These are phyloP conservation scores for Drosophila neotestacea DNA, from an alignment of 2,888 invertebrate genomes.

Conservation along the genomic window DNA sequence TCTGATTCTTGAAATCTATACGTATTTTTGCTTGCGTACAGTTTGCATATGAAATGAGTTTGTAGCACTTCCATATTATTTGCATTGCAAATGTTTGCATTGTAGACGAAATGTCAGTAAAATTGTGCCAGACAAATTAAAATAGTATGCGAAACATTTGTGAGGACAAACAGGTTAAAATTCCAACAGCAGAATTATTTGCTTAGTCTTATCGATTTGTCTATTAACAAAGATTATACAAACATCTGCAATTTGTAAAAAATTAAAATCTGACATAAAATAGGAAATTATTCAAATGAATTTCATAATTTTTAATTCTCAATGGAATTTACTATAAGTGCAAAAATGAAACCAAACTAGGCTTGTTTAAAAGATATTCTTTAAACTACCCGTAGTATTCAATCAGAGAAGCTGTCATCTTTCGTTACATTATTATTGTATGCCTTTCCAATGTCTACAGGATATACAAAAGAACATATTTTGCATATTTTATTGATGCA, in stretches of 20 bases:
- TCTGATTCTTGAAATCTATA: too few relatives aligned
- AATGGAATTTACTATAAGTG: not conserved
- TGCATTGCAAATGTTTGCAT: not conserved
- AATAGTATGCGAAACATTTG: not conserved
- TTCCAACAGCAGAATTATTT: not conserved
- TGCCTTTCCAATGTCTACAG: not conserved
- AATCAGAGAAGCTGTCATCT: too few relatives aligned
- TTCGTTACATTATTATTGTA: too few relatives aligned
- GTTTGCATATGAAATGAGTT: too few relatives aligned
- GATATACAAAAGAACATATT: slow-evolving; percentile 5
- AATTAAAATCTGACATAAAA: not conserved
- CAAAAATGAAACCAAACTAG: too few relatives aligned
- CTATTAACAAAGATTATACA: not conserved
- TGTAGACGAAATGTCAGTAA: not conserved
- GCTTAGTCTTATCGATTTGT: not conserved
- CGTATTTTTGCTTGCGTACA: too few relatives aligned
- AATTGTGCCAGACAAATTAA: not conserved
- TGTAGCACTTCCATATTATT: not conserved
- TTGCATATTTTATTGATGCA: slow-evolving; percentile 2
- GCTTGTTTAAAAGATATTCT: not conserved
- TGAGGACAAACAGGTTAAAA: not conserved
- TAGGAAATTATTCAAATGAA: not conserved
- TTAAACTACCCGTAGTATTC: too few relatives aligned
- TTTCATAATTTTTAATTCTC: not conserved
- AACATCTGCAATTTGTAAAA: not conserved